These are phyloP conservation scores for human DNA, from an alignment of 2,113 vertebrate species.

Conservation along the genomic window DNA sequence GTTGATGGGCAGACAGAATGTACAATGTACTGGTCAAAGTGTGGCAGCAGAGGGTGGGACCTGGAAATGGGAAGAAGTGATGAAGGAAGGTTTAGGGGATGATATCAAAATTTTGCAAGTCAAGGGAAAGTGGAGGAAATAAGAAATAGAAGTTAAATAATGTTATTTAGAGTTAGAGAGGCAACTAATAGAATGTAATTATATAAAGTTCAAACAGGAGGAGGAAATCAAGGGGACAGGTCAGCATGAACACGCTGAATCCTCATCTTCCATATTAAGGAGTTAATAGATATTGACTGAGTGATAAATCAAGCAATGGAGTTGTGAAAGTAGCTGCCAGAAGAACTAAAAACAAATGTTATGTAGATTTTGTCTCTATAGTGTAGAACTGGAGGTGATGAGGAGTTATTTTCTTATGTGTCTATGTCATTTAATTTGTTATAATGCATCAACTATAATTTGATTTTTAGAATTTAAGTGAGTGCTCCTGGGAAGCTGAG, in stretches of 20 bases:
- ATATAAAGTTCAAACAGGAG: background rate
- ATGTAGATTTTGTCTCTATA: background rate
- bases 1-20: background rate
- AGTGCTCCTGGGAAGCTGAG: background rate
- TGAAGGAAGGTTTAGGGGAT: background rate
- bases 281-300: background rate
- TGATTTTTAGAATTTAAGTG: background rate
- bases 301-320: background rate
- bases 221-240: background rate
- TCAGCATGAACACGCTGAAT: background rate
- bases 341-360: background rate
- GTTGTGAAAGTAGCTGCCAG: background rate
- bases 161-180: background rate
- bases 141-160: background rate
- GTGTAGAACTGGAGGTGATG: too few species aligned
- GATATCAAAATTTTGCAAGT: background rate
- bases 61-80: background rate
- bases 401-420: background rate
- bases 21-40: fast-evolving
- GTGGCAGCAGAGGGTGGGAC: fast-evolving
- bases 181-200: background rate
- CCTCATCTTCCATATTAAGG: background rate
- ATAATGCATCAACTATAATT: background rate
- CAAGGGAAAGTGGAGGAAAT: background rate
- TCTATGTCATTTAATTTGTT: background rate